Base-by-base conservation (phyloP, 1,140 invertebrate genomes). In the Nylanderia fulva region DNA sequence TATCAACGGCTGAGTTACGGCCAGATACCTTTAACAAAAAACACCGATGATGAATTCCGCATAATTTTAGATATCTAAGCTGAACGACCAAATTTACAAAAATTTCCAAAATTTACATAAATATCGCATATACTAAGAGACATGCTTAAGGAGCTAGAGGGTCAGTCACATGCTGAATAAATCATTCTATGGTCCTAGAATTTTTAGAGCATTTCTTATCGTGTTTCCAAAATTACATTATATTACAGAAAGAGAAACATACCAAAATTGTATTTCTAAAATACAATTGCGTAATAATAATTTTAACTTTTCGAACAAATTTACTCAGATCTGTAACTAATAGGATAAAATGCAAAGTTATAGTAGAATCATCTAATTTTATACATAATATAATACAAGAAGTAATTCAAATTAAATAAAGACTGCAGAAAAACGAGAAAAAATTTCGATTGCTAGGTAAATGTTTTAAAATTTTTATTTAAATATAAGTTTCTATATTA, bases 1-100 rank as follows among this genome's bases (percentile, higher is more conserved):
- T 85, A 97, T 96, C 69, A 99, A 93, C 0, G 97, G 97, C 90
- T 97, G 96, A 61, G 97, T 98, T 52, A 98, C 98, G n/a, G 98
- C 98, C 71, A 98, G 95, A 94, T 98, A 98, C 64, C 98, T 95
- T 92, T 24, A 87, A 90, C 42, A 33, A 69, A n/a, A 33, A 61
- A 79, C 21, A 64, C 3, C 15, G 15, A 54, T 6, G 11, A 27
- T 15, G 21, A 13, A 84, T 61, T 61, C 5, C 6, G 15, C 27
- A 27, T 29, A 18, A 63, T 75, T 36, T 52, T 39, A 15, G 9
- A 18, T n/a, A n/a, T 33, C 48, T 33, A 5, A 54, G 8, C n/a
- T 61, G 36, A 39, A 61, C n/a, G 7, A 24, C 13, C 24, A 39
- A 39, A 60, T 18, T 3, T 3, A 3, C 45, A 18, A 18, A 48